These are phyloP conservation scores for Camptogramma bilineatum DNA, from an alignment of 2,888 invertebrate species.

Conservation along the genomic window DNA sequence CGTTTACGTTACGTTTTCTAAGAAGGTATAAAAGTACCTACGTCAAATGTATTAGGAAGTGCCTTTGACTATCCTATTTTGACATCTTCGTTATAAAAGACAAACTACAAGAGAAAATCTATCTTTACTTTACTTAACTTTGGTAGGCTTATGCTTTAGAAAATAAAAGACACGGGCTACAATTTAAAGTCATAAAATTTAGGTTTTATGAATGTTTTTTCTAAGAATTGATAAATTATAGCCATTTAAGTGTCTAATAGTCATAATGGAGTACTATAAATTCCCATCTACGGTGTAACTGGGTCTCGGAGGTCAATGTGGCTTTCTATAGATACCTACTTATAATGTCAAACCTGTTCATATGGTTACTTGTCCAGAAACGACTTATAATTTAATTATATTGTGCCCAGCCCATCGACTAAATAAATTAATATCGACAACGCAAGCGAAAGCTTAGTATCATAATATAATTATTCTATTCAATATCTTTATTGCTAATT, in stretches of 20 bases:
- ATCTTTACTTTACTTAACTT: too few relatives aligned
- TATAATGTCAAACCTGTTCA: constrained; percentile 21
- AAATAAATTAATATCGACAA: constrained; percentile 14
- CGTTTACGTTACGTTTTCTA: too few relatives aligned
- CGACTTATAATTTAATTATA: constrained; percentile 24
- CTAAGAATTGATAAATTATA: constrained; percentile 3
- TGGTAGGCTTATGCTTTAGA: too few relatives aligned
- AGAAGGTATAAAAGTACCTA: too few relatives aligned
- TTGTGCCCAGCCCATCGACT: constrained; percentile 6
- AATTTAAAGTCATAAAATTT: too few relatives aligned
- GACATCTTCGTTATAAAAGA: too few relatives aligned
- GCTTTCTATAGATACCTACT: constrained; percentile 25
- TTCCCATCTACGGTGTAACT: constrained; percentile 2
- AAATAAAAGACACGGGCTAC: too few relatives aligned
- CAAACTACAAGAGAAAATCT: too few relatives aligned
- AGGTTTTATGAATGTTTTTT: neutral
- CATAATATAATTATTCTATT: neutral
- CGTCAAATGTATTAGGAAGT: too few relatives aligned
- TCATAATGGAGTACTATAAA: constrained; percentile 15
- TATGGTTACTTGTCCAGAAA: constrained; percentile 16
- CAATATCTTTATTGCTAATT: too few relatives aligned
- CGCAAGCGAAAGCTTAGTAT: neutral
- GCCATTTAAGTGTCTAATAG: constrained; percentile 6
- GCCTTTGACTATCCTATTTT: too few relatives aligned
- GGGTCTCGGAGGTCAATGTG: constrained; percentile 24